phyloP scores from a whole-genome alignment of 2,888 invertebrate species.

The Tribolium freemani region DNA sequence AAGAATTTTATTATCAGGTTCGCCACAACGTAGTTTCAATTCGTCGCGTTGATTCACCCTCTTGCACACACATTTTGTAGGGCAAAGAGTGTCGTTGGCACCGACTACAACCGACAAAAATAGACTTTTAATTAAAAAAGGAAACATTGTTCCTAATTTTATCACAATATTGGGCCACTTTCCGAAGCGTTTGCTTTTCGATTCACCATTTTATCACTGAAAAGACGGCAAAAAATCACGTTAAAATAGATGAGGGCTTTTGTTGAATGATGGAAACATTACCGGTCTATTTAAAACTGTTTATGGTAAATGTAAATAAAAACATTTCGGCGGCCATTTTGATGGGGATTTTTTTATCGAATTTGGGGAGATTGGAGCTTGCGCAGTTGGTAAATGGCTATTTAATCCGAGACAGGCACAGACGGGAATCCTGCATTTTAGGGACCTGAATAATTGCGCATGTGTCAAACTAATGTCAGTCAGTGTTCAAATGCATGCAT shows the following conservation, averaged over 20 bases:
- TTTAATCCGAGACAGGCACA: neutral
- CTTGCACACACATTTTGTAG: slow-evolving; percentile 71
- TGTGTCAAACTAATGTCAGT: too few species aligned
- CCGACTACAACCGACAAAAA: slow-evolving; percentile 8
- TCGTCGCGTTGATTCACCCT: slow-evolving; percentile 69
- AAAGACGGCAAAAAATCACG: neutral
- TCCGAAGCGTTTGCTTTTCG: neutral
- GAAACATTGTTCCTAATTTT: slow-evolving; percentile 14
- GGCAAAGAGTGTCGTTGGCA: slow-evolving; percentile 46
- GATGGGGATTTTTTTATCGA: slow-evolving; percentile 23
- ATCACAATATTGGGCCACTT: slow-evolving; percentile 17
- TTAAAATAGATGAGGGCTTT: neutral
- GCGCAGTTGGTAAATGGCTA: neutral
- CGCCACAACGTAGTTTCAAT: slow-evolving; percentile 76
- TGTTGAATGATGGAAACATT: neutral
- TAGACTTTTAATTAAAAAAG: slow-evolving; percentile 3
- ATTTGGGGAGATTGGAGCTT: neutral
- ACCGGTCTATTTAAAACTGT: slow-evolving; percentile 33
- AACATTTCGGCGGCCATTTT: slow-evolving; percentile 32
- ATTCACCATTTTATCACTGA: slow-evolving; percentile 33
- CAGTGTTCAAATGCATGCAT: too few species aligned
- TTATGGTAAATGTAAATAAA: slow-evolving; percentile 24
- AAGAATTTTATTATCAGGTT: slow-evolving; percentile 70
- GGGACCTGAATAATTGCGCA: too few species aligned
- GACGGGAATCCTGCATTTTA: too few species aligned